Percentiles rank a stretch among this genome's conserved stretches.
Evolutionary conservation across 1,140 invertebrate species (phyloP).

Genomic region (Sycophaga agraensis): DNA sequence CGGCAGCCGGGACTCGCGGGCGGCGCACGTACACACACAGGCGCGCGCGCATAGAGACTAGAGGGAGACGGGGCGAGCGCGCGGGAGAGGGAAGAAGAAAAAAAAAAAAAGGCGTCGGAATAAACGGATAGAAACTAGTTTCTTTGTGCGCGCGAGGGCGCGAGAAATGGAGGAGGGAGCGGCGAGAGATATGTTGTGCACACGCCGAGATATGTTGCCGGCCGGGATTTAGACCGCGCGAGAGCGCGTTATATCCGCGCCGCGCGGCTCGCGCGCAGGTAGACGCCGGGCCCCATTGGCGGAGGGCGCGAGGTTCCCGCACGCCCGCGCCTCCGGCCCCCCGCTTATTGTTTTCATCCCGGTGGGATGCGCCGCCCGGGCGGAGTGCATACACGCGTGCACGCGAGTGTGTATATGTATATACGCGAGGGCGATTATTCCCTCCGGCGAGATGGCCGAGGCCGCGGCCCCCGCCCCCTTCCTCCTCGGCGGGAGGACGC

Average conservation of each 20-base stretch:
- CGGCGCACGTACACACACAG: too few species aligned
- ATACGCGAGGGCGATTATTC: too few species aligned
- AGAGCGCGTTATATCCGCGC: too few species aligned
- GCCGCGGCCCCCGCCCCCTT: too few species aligned
- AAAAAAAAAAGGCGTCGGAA: constrained; percentile 24
- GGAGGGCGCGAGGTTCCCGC: not conserved
- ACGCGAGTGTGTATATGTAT: not conserved
- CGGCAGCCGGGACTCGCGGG: too few species aligned
- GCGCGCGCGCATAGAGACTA: too few species aligned
- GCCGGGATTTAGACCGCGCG: constrained; percentile 9
- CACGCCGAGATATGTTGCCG: not conserved
- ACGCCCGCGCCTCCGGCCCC: too few species aligned
- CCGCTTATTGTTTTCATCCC: too few species aligned
- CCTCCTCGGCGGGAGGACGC: too few species aligned
- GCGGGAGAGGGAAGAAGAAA: not conserved
- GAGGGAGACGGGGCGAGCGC: not conserved
- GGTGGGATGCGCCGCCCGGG: not conserved
- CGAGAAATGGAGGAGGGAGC: not conserved
- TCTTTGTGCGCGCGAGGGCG: constrained; percentile 27
- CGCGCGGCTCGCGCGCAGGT: constrained; percentile 11
- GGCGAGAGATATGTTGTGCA: not conserved
- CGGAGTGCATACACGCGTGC: not conserved
- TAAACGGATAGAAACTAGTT: constrained; percentile 35
- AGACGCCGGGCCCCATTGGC: constrained; percentile 21
- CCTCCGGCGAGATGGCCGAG: too few species aligned